Evolutionary conservation across 2,113 vertebrate species (phyloP), one percentile per base, ranked within the genome.

Genomic region (Acinonyx jubatus): DNA sequence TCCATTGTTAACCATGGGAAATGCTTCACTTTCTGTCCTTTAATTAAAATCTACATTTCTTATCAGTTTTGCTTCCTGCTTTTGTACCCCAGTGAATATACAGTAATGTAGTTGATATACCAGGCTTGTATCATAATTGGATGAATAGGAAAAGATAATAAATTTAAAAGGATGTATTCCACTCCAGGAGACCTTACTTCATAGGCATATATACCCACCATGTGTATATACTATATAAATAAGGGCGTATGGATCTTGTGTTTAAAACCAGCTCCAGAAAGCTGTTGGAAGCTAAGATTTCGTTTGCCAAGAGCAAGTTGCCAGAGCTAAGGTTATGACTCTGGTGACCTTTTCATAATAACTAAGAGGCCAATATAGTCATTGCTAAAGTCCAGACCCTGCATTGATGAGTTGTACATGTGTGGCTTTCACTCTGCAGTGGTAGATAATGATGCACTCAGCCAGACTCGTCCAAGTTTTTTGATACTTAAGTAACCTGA

Each of bases 401-500:
- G 76, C 21, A 36, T 82, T 36, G 7, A 45, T 55, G 71, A 95
- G 36, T 41, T 71, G 29, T 6, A 38, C 50, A 71, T 3, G 7
- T 76, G 36, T 82, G 52, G 16, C 57, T 92, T 79, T 97, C n/a
- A 9, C 36, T 96, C 79, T 63, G 4, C 50, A 63, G 50, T 48
- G 33, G 33, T 52, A 85, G 63, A 74, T 82, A 94, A 96, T 97
- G 92, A 94, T 69, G 48, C 31, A 36, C 63, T 96, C n/a, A 65
- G 48, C 91, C 85, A 73, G 78, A 23, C 68, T 91, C 3, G 48
- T 92, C 8, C 79, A 89, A 71, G 65, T 76, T 92, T 88, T 96
- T 48, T 97, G 84, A 65, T 81, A 90, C 74, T 92, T 97, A 98
- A 92, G 92, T 94, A 97, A 97, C 90, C 94, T 96, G 94, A 97